Evolutionary conservation across 1,140 invertebrate genomes (phyloP).

Genomic region (Andrena cerasifolii): DNA sequence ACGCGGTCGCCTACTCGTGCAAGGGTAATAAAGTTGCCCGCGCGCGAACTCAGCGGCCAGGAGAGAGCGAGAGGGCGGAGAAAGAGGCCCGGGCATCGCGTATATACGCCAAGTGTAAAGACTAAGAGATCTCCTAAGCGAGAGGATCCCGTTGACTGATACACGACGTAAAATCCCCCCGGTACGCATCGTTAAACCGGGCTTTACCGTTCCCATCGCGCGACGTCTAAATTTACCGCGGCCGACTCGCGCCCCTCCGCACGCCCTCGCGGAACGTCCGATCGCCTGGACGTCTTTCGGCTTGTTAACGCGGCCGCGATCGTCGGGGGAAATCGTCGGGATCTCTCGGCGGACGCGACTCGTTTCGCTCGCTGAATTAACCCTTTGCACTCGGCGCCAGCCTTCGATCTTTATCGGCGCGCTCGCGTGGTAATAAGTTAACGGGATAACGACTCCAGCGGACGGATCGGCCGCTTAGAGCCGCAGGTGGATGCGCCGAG

Average conservation of each 20-base stretch:
- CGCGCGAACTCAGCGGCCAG: not conserved
- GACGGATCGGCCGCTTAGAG: not conserved
- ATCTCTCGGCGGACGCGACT: not conserved
- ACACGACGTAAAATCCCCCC: slow-evolving; percentile 65
- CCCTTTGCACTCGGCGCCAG: not conserved
- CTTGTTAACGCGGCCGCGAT: slow-evolving; percentile 35
- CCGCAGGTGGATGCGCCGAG: not conserved
- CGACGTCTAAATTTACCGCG: slow-evolving; percentile 60
- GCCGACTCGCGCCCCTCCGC: not conserved
- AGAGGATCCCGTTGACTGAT: slow-evolving; percentile 62
- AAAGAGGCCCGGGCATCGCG: not conserved
- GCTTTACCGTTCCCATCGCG: slow-evolving; percentile 57
- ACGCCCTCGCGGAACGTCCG: not conserved
- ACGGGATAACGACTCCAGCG: not conserved
- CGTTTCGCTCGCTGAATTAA: slow-evolving; percentile 37
- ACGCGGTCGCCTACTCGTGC: slow-evolving; percentile 34
- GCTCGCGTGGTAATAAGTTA: not conserved
- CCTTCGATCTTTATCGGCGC: slow-evolving; percentile 32
- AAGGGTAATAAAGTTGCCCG: slow-evolving; percentile 64
- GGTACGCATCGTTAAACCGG: slow-evolving; percentile 59
- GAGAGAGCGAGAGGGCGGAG: not conserved
- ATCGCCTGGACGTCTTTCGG: slow-evolving; percentile 1
- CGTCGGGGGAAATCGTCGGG: not conserved
- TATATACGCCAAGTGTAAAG: slow-evolving; percentile 49
- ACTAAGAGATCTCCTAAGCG: slow-evolving; percentile 57